Conservation (phyloP, 1,140 invertebrate genomes). For the Eupeodes corollae region DNA sequence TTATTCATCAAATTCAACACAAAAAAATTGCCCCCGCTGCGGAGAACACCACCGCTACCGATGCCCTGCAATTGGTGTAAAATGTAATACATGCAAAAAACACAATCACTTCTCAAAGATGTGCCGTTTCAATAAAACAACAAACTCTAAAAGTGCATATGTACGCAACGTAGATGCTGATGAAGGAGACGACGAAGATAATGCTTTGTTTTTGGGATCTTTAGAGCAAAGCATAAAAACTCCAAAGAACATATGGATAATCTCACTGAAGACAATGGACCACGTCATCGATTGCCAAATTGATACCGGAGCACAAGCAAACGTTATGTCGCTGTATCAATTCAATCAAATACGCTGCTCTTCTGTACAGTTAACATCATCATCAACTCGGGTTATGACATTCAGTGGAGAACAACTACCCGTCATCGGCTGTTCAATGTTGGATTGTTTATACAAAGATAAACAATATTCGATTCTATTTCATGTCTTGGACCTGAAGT, state of each 20-base stretch:
- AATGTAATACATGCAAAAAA: constrained; percentile 12
- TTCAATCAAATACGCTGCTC: neutral
- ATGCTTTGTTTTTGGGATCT: neutral
- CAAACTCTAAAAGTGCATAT: constrained; percentile 2
- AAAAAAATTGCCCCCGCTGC: constrained; percentile 7
- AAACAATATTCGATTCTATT: constrained; percentile 3
- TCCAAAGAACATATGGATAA: constrained; percentile 5
- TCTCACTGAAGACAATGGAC: constrained; percentile 10
- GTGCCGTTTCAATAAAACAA: constrained; percentile 7
- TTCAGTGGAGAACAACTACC: constrained; percentile 8
- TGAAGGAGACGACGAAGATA: constrained; percentile 4
- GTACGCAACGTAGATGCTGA: neutral
- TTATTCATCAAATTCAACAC: constrained; percentile 5
- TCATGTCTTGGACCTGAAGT: constrained; percentile 7
- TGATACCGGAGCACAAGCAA: constrained; percentile 13
- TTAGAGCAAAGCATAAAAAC: neutral
- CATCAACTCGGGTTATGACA: constrained; percentile 4
- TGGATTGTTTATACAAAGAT: constrained; percentile 3
- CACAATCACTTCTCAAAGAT: constrained; percentile 12
- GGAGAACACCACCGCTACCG: constrained; percentile 5
- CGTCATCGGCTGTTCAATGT: constrained; percentile 2
- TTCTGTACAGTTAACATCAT: no score
- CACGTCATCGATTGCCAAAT: constrained; percentile 11
- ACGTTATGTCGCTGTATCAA: constrained; percentile 9
- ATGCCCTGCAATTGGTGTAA: constrained; percentile 13